phyloP scores from a whole-genome alignment of 2,888 invertebrate genomes.

The Danaus chrysippus region DNA sequence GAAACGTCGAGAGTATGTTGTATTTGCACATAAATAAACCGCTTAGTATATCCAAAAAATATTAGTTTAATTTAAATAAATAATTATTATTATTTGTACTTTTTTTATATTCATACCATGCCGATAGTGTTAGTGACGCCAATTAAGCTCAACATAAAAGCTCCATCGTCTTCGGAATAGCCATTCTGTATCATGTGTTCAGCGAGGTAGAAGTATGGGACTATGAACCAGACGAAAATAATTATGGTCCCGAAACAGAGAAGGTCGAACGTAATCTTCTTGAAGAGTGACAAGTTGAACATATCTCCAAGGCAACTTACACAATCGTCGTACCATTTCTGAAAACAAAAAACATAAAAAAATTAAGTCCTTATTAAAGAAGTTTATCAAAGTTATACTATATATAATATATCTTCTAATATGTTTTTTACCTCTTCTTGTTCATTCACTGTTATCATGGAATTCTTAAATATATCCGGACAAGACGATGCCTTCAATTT shows the following conservation, averaged over 20 bases:
- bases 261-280: constrained; percentile 87
- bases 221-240: constrained; percentile 95
- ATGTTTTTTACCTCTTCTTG: constrained; percentile 85
- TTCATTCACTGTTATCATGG: constrained; percentile 90
- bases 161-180: constrained; percentile 85
- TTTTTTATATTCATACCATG: constrained; percentile 79
- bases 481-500: constrained; percentile 92
- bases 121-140: constrained; percentile 95
- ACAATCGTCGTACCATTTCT: constrained; percentile 71
- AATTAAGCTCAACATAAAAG: constrained; percentile 90
- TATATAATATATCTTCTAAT: too few species aligned
- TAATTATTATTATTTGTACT: too few species aligned
- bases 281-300: constrained; percentile 89
- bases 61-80: too few species aligned
- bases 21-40: too few species aligned
- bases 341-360: constrained; percentile 29
- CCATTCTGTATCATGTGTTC: constrained; percentile 86
- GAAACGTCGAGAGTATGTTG: too few species aligned
- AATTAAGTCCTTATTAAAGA: neutral
- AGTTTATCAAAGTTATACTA: neutral
- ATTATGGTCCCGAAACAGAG: constrained; percentile 92
- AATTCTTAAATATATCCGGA: constrained; percentile 93
- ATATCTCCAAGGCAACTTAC: constrained; percentile 58
- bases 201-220: constrained; percentile 95
- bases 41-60: too few species aligned